These are phyloP conservation scores for Parambassis ranga DNA, from an alignment of 2,797 vertebrate genomes.

Conservation along the genomic window DNA sequence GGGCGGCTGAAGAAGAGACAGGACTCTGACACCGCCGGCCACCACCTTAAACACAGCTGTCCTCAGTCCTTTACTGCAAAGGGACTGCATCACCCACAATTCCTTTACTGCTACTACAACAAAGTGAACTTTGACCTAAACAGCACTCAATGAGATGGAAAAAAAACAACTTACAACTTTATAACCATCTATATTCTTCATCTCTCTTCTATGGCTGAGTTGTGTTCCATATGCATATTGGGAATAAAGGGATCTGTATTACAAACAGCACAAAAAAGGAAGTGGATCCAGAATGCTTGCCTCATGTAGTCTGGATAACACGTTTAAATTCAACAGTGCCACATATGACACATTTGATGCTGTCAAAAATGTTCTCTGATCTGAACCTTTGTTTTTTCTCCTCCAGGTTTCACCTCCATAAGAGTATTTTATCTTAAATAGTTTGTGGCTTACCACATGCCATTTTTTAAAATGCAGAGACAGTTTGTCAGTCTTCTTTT, in stretches of 20 bases:
- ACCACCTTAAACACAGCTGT: constrained; percentile 49
- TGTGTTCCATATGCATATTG: constrained; percentile 58
- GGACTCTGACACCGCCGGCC: constrained; percentile 52
- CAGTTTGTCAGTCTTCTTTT: constrained; percentile 60
- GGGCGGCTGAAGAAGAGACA: constrained; percentile 50
- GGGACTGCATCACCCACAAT: constrained; percentile 54
- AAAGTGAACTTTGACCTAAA: constrained; percentile 47
- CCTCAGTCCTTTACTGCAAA: constrained; percentile 33
- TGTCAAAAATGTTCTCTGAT: constrained; percentile 54
- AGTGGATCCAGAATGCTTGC: constrained; percentile 47
- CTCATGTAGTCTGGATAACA: constrained; percentile 46
- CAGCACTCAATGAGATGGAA: constrained; percentile 48
- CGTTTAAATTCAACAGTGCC: constrained; percentile 62
- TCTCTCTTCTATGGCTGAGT: constrained; percentile 61
- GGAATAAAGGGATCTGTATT: constrained; percentile 27
- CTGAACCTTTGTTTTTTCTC: constrained; percentile 18
- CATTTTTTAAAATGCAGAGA: constrained; percentile 61
- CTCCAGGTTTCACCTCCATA: constrained; percentile 50
- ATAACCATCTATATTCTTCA: constrained; percentile 50
- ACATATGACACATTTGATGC: constrained; percentile 59
- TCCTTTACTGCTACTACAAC: constrained; percentile 55
- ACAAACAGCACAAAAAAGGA: constrained; percentile 25
- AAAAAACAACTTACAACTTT: constrained; percentile 35
- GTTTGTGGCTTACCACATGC: constrained; percentile 69
- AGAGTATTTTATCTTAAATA: constrained; percentile 62